Evolutionary conservation across 64 coral and sea anemone genomes (phyloP).

Genomic region (Montipora foliosa): DNA sequence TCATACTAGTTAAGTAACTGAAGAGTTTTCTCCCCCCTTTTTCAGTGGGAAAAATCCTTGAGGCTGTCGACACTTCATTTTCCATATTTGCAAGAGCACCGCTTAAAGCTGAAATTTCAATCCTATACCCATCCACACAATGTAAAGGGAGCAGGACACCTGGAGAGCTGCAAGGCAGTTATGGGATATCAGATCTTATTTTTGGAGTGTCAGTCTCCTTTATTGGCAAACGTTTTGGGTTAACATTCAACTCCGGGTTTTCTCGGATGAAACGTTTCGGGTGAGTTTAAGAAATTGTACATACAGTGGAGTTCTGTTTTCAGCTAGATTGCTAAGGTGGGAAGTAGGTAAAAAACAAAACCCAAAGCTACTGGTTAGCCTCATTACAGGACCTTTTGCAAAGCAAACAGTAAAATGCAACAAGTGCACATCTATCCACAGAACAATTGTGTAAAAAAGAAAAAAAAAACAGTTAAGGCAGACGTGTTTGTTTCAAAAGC

Average conservation of each 20-base stretch:
- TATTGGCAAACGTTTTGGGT: not conserved
- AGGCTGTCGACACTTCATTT: not conserved
- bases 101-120: slow-evolving; percentile 4
- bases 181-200: not conserved
- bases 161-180: not conserved
- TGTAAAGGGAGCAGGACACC: slow-evolving; percentile 1
- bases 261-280: not conserved
- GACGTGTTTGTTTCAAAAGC: too few species aligned
- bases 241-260: not conserved
- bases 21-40: not conserved
- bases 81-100: not conserved
- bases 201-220: slow-evolving; percentile 25
- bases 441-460: too few species aligned
- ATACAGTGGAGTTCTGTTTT: not conserved
- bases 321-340: not conserved
- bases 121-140: not conserved
- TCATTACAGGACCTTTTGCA: too few species aligned
- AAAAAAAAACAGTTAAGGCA: too few species aligned
- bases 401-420: too few species aligned
- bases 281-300: not conserved
- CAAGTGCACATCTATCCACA: too few species aligned
- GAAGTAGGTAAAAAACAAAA: too few species aligned
- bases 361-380: too few species aligned
- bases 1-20: not conserved
- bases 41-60: not conserved